Evolutionary conservation across 2,113 vertebrate species (phyloP).

Genomic region (Alaudala cheleensis): DNA sequence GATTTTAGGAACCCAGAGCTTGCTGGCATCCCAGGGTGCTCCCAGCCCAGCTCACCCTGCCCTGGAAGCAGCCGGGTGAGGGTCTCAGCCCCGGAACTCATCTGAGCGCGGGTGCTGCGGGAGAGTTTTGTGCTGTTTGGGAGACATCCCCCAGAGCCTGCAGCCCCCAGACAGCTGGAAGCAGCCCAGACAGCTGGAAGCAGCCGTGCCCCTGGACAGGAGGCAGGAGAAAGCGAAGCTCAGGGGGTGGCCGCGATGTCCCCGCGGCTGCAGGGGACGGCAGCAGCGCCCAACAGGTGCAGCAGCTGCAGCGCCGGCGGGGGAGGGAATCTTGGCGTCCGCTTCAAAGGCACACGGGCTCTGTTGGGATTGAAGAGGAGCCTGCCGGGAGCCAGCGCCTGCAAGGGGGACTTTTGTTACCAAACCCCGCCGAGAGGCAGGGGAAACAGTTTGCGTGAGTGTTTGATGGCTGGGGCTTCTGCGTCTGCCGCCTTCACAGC

Average conservation of each 20-base stretch:
- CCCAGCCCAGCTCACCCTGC: neutral
- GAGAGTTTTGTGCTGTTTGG: fast-evolving
- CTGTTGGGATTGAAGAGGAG: neutral
- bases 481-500: constrained; percentile 56
- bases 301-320: neutral
- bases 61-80: neutral
- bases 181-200: neutral
- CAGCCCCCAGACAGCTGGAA: neutral
- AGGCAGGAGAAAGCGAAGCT: fast-evolving
- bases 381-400: constrained; percentile 11
- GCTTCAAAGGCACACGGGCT: constrained; percentile 6
- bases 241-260: too few relatives aligned
- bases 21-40: fast-evolving
- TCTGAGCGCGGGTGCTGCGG: fast-evolving
- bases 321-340: neutral
- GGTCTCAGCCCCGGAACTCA: neutral
- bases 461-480: constrained; percentile 7
- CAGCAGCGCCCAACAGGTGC: neutral
- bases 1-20: neutral
- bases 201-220: neutral
- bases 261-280: fast-evolving
- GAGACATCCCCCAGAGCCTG: fast-evolving
- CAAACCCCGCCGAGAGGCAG: constrained; percentile 39
- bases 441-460: constrained; percentile 19
- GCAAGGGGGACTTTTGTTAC: constrained; percentile 43